Percentiles rank a stretch among this genome's conserved stretches.
Conservation (phyloP, 2,113 vertebrate species). For the Etia nguti region DNA sequence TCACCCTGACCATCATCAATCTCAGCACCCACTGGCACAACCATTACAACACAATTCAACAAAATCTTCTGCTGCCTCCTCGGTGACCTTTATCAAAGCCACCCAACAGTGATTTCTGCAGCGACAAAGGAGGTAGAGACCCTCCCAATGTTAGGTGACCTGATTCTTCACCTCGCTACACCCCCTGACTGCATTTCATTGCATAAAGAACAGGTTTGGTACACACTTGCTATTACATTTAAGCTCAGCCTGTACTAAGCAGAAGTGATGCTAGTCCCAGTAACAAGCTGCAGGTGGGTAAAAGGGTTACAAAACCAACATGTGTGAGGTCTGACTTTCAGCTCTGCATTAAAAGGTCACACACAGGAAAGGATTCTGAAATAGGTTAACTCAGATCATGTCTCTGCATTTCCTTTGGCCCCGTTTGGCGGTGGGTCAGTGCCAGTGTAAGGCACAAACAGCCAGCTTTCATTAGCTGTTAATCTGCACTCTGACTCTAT, state of each 20-base stretch:
- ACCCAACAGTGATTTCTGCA: not conserved
- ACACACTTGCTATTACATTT: not conserved
- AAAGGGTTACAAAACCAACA: not conserved
- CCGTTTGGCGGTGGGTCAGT: not conserved
- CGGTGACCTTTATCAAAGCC: not conserved
- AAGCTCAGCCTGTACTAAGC: not conserved
- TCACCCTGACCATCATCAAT: not conserved
- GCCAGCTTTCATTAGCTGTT: not conserved
- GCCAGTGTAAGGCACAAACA: not conserved
- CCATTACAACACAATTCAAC: not conserved
- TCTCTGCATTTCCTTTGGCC: not conserved
- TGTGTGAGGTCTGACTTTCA: not conserved
- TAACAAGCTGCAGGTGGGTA: not conserved
- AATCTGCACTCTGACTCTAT: not conserved
- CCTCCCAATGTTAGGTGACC: not conserved
- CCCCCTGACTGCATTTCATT: not conserved
- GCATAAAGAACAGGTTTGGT: not conserved
- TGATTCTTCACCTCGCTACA: not conserved
- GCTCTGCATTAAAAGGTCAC: not conserved
- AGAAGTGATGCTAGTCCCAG: not conserved
- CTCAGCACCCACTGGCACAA: not conserved
- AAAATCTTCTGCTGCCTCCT: not conserved
- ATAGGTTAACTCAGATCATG: not conserved
- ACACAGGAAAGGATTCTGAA: not conserved
- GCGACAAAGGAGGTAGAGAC: not conserved